Evolutionary conservation across 2,113 vertebrate species (phyloP).

Genomic region (Semnornis frantzii): DNA sequence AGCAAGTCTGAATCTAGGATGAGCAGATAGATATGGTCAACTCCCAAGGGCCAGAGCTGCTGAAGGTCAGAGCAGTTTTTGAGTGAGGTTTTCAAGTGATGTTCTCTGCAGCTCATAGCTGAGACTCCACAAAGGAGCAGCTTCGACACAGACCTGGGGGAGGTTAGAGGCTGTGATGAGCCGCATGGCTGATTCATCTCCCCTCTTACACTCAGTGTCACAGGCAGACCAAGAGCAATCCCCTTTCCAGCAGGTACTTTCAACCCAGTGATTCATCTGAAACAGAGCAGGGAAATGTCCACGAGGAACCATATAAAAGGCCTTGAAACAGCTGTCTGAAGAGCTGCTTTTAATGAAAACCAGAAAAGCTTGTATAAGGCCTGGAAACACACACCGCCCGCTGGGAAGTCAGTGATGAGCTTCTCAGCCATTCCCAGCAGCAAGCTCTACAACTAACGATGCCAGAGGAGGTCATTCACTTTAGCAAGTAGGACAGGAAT

Average conservation of each 20-base stretch:
- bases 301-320: neutral
- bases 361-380: neutral
- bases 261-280: neutral
- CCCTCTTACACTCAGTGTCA: neutral
- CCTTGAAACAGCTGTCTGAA: neutral
- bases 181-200: neutral
- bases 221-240: neutral
- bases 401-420: neutral
- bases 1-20: neutral
- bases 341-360: neutral
- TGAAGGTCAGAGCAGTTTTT: neutral
- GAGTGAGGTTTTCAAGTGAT: neutral
- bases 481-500: neutral
- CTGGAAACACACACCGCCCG: neutral
- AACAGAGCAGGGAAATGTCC: neutral
- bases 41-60: neutral
- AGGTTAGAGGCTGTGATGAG: neutral
- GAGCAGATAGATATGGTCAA: neutral
- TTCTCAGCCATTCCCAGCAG: neutral
- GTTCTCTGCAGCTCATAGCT: neutral
- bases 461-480: rapidly evolving
- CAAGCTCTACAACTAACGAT: neutral
- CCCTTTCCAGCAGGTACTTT: neutral
- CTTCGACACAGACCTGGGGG: neutral
- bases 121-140: neutral